phyloP scores from a whole-genome alignment of 2,888 invertebrate species.

The Nysson spinosus region DNA sequence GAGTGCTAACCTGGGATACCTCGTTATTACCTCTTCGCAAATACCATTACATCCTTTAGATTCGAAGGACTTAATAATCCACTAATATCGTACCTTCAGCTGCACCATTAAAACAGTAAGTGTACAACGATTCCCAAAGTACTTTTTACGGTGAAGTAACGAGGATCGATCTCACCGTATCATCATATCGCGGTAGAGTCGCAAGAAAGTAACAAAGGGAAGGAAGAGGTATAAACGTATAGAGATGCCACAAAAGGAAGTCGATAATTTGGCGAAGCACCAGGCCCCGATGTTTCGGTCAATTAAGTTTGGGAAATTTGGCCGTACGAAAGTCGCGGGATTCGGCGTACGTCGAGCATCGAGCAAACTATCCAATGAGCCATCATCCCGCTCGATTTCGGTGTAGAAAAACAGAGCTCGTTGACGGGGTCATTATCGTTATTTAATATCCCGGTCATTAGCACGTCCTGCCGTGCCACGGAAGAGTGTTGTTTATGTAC shows the following conservation, averaged over 20 bases:
- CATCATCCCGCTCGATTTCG: slow-evolving; percentile 53
- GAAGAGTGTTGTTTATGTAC: slow-evolving; percentile 74
- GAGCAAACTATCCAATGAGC: slow-evolving; percentile 29
- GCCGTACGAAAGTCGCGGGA: slow-evolving; percentile 46
- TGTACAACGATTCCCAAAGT: background rate
- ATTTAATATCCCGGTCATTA: slow-evolving; percentile 77
- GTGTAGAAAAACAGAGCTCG: slow-evolving; percentile 61
- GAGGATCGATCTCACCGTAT: slow-evolving; percentile 7
- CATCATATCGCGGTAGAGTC: slow-evolving; percentile 2
- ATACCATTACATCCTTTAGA: too few species aligned
- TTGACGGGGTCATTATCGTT: slow-evolving; percentile 75
- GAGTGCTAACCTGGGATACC: too few species aligned
- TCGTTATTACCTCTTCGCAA: too few species aligned
- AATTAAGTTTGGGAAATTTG: slow-evolving; percentile 73
- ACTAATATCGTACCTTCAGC: too few species aligned
- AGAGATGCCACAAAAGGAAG: slow-evolving; percentile 40
- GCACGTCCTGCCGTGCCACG: slow-evolving; percentile 73
- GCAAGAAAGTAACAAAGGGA: slow-evolving; percentile 20
- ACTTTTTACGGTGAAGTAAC: background rate
- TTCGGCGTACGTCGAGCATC: slow-evolving; percentile 37
- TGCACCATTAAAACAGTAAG: background rate
- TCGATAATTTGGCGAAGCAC: slow-evolving; percentile 46
- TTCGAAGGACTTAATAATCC: too few species aligned
- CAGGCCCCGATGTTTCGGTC: slow-evolving; percentile 62
- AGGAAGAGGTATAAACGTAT: background rate